A percentile compares a stretch with the other conserved stretches of the same genome.
phyloP scores from a whole-genome alignment of 2,113 vertebrate species.

The Hemiscyllium ocellatum region DNA sequence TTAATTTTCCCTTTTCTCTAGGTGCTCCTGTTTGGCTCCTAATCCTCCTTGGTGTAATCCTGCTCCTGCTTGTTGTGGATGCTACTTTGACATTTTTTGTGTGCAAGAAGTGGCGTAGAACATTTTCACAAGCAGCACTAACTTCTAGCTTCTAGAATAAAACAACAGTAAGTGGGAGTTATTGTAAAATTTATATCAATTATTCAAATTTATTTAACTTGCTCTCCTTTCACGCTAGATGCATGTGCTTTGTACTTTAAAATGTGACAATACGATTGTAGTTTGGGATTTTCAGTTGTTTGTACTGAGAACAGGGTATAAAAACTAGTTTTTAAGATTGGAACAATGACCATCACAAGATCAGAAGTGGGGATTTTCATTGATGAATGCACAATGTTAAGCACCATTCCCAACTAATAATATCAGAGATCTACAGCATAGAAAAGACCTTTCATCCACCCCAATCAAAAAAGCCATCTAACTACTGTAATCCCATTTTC shows the following conservation, averaged over 20 bases:
- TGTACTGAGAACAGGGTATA: background rate
- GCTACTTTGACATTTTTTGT: background rate
- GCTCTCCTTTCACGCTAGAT: background rate
- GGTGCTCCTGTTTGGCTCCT: constrained; percentile 22
- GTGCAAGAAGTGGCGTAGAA: constrained; percentile 16
- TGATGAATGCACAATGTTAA: too few relatives aligned
- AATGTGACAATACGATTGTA: background rate
- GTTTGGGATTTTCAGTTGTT: background rate
- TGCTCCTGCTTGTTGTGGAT: background rate
- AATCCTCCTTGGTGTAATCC: background rate
- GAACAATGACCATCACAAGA: background rate
- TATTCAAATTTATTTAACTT: background rate
- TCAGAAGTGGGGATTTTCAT: too few relatives aligned
- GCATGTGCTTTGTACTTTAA: background rate
- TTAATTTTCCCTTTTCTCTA: background rate
- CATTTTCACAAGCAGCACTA: background rate
- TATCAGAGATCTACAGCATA: too few relatives aligned
- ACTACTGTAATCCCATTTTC: too few relatives aligned
- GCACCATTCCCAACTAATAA: too few relatives aligned
- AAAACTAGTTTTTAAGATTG: background rate
- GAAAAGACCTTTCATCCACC: too few relatives aligned
- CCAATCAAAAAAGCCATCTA: too few relatives aligned
- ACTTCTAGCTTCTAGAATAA: background rate
- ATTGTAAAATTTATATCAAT: background rate
- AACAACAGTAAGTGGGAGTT: background rate